Evolutionary conservation across 2,113 vertebrate genomes (phyloP), one percentile per base, ranked within the genome.

Genomic region (Ammospiza nelsoni): DNA sequence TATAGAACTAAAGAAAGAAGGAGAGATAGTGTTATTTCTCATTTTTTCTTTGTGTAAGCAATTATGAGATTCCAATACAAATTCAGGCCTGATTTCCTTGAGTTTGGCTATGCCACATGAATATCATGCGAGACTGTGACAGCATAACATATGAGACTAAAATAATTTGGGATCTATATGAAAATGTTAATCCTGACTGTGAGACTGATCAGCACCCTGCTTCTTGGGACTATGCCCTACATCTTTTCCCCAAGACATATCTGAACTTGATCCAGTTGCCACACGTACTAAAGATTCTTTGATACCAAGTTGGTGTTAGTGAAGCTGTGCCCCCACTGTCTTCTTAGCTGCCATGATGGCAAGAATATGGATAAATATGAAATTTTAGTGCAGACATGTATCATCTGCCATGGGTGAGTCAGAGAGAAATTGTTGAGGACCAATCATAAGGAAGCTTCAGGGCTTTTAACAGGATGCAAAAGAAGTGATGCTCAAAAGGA

Each of bases 1-100:
- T 67, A 99, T 39, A 54, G 98, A 99, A 67, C 99, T 99, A 75
- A 91, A 62, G 9, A n/a, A 93, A 84, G 18, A 9, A 67, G 37
- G 35, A 96, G 31, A 62, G 37, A 29, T 1, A 73, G 11, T 49
- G 78, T 58, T 75, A 78, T 41, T 77, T 67, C 15, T 54, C 14
- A 7, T 80, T 75, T 81, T 55, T 44, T 4, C 8, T 65, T 80
- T 86, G 23, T 78, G 29, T 39, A 55, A 80, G 15, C 0, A 0
- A 31, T 24, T 28, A 44, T 20, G 5, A 59, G 6, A 61, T 17
- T 80, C 11, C 14, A 62, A 25, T 46, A 54, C 29, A 43, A 54
- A 66, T 74, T 78, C 68, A 93, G 33, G 29, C 23, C 19, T 10
- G 31, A 74, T n/a, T 84, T 43, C 18, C 41, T 84, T 22, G 51